Evolutionary conservation across 2,797 vertebrate genomes (phyloP), one percentile per base, ranked within the genome.

Genomic region (Pteropus rufus): DNA sequence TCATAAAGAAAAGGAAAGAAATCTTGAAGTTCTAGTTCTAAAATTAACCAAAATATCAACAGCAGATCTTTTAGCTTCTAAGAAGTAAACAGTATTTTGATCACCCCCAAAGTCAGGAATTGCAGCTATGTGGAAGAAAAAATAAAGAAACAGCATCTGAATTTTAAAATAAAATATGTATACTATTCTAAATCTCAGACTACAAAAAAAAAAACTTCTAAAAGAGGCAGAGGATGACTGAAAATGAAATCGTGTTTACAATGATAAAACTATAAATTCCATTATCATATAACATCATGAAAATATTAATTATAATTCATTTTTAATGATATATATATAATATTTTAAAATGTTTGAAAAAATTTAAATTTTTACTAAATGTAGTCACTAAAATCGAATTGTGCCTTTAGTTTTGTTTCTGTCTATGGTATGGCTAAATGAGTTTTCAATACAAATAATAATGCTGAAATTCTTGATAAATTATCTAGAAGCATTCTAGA

Each of bases 151-250:
- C 1, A 79, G 5, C 2, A 90, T 60, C 10, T 46, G 24, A 31
- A 73, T 84, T 86, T 94, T 52, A 54, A 92, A 77, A 95, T 65
- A 46, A 83, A 86, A 29, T 88, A 82, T 24, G 76, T 44, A 77
- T 67, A 76, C 0, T 2, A 60, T 21, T 39, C 7, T 41, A 89
- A 91, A 93, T 58, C 6, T 49, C 58, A 58, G 16, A n/a, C 46
- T 86, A 56, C 8, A 15, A 41, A 44, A 44, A 81, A 93, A 34
- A 21, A 75, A 39, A 24, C 1, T 73, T 76, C 18, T 72, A 3
- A 52, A 79, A 56, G 31, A 69, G 7, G 14, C 16, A 90, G 4
- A 82, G 1, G 3, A 70, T 76, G 54, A 41, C 4, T 60, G 10
- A 65, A 65, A 23, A 81, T 80, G 10, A 82, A 58, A 10, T 65